These are phyloP conservation scores for Brachionus sp. DNA, from an alignment of 1,140 invertebrate species.

Conservation along the genomic window DNA sequence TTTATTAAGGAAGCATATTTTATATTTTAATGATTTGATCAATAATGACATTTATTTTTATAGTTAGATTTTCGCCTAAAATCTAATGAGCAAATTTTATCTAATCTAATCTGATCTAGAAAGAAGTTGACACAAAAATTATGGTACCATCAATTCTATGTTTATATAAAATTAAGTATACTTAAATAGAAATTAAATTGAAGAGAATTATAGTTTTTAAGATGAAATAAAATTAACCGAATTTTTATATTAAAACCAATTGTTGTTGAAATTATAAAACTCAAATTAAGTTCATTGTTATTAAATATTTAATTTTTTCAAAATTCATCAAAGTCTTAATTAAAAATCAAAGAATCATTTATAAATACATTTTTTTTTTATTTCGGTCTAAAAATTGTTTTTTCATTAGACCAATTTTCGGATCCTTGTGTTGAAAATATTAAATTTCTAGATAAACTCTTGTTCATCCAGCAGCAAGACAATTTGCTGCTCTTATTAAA, in stretches of 20 bases:
- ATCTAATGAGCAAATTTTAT: constrained; percentile 17
- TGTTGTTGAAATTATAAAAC: constrained; percentile 40
- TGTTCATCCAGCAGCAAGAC: neutral
- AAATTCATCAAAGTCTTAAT: neutral
- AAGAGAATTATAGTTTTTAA: neutral
- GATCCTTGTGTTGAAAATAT: constrained; percentile 33
- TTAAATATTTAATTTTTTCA: constrained; percentile 36
- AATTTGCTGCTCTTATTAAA: neutral
- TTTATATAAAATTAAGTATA: neutral
- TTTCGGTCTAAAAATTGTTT: neutral
- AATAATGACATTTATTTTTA: constrained; percentile 18
- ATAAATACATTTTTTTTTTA: neutral
- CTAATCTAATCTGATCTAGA: constrained; percentile 33
- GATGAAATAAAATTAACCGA: neutral
- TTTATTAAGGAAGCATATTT: constrained; percentile 25
- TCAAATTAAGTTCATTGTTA: constrained; percentile 32
- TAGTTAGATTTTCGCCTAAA: neutral
- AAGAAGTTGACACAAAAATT: neutral
- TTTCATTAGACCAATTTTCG: neutral
- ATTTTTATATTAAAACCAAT: neutral
- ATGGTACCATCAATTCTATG: neutral
- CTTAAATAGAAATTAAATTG: neutral
- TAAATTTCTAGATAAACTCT: neutral
- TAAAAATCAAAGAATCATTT: neutral
- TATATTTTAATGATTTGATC: constrained; percentile 34